Percentiles rank a stretch among this genome's conserved stretches.
Evolutionary conservation across 2,113 vertebrate species (phyloP).

Genomic region (Galeopterus variegatus): DNA sequence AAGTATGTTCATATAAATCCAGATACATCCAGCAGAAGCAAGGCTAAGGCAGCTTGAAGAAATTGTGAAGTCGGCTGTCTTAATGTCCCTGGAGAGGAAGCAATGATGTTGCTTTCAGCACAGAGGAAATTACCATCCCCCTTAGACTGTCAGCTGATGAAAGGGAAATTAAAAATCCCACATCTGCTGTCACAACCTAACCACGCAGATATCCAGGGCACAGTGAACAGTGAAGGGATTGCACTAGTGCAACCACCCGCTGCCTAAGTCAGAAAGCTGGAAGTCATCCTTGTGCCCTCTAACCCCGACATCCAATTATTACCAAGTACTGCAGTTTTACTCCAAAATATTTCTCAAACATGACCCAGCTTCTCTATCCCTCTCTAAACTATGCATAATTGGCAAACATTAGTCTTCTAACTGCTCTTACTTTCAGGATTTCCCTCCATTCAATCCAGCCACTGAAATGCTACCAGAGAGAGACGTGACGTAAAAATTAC

Average conservation of each 20-base stretch:
- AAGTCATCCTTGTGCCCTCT: not conserved
- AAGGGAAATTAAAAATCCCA: not conserved
- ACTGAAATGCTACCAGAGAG: not conserved
- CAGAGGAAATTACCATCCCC: not conserved
- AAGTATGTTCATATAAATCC: slow-evolving; percentile 81
- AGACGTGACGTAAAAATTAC: not conserved
- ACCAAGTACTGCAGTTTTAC: not conserved
- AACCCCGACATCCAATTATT: not conserved
- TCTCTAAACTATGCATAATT: not conserved
- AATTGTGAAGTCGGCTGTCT: slow-evolving; percentile 7
- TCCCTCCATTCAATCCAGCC: not conserved
- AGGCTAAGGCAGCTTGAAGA: slow-evolving; percentile 36
- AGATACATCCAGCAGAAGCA: slow-evolving; percentile 75
- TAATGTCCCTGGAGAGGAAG: slow-evolving; percentile 38
- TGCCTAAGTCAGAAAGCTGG: not conserved
- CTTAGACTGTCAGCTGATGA: not conserved
- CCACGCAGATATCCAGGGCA: not conserved
- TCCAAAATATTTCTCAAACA: not conserved
- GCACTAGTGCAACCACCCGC: not conserved
- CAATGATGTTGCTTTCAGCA: slow-evolving; percentile 32
- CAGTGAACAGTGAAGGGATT: not conserved
- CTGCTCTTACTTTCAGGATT: not conserved
- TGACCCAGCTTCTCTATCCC: not conserved
- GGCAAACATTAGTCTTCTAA: not conserved
- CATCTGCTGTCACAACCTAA: not conserved